Base-by-base conservation (phyloP, 2,797 vertebrate genomes). In the Cossypha polioptera region DNA sequence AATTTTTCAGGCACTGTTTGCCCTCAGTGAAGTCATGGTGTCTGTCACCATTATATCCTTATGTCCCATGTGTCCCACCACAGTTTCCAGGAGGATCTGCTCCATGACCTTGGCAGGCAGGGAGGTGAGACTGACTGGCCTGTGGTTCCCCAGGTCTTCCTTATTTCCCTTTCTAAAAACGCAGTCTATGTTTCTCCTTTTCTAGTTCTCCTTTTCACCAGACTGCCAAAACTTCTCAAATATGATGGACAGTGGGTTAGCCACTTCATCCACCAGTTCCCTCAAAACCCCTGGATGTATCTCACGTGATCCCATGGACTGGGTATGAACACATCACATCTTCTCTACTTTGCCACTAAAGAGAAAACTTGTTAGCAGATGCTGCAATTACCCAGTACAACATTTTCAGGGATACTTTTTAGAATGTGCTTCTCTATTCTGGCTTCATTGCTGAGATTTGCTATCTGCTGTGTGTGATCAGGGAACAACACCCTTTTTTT, bases 391-490 rank as follows among this genome's bases (percentile, higher is more conserved):
- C 4, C 7, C 38, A 50, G 5, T 9, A 50, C 1, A 16, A 38
- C 3, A 7, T 13, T 78, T 87, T 51, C 24, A 55, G 9, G n/a
- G 17, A 40, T 48, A 45, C 13, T 10, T 74, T 72, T 75, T 7
- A 31, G 26, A 74, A 79, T 0, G 0, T 21, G 59, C 25, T 62
- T 58, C 68, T 38, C 20, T 71, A 28, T 7, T 59, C 1, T 2
- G 77, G 43, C 26, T 67, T 59, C 55, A 53, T 3, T 82, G 48
- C 38, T 92, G 78, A 40, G 28, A 83, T 25, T 7, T 74, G 42
- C 61, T 71, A 28, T 61, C 35, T 62, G 35, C 21, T 53, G 14
- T 1, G 0, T 15, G 28, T 29, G 16, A 79, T 33, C 31, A 50
- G 20, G 26, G 35, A 88, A 86, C 9, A 88, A 86, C 9, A 54